These are phyloP conservation scores for Centruroides vittatus DNA, from an alignment of 1,140 invertebrate genomes.

Conservation along the genomic window DNA sequence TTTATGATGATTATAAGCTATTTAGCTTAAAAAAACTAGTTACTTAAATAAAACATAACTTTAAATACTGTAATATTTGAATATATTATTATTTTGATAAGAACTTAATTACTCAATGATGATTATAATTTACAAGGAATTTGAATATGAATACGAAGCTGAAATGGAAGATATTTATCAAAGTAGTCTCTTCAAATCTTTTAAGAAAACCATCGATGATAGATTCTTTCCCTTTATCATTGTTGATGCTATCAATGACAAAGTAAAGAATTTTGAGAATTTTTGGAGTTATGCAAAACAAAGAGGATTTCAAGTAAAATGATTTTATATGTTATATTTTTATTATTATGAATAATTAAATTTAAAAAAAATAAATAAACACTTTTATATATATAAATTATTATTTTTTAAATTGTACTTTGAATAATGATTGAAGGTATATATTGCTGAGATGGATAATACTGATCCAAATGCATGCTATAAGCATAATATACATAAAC, in stretches of 20 bases:
- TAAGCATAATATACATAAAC: conserved; percentile 69
- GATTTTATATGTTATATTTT: not conserved
- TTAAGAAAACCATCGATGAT: conserved; percentile 80
- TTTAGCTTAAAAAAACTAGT: too few relatives aligned
- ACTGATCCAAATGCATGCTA: conserved; percentile 57
- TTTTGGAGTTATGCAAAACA: conserved; percentile 76
- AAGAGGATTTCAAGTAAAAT: conserved; percentile 68
- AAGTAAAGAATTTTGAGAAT: conserved; percentile 58
- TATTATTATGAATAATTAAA: conserved; percentile 4
- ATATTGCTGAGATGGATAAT: conserved; percentile 66
- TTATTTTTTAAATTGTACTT: not conserved
- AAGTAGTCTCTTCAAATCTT: conserved; percentile 68
- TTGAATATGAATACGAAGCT: conserved; percentile 83
- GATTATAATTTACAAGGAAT: conserved; percentile 34
- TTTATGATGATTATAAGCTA: too few relatives aligned
- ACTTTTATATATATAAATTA: too few relatives aligned
- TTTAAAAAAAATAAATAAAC: not conserved
- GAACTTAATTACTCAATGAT: too few relatives aligned
- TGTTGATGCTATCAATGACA: conserved; percentile 73
- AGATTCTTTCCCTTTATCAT: conserved; percentile 88
- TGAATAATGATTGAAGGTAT: conserved; percentile 44
- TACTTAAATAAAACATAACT: too few relatives aligned
- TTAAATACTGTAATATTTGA: too few relatives aligned
- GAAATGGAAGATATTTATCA: conserved; percentile 67
- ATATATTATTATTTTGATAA: too few relatives aligned